Evolutionary conservation across 2,888 invertebrate genomes (phyloP).

Genomic region (Rugalucina vietnamica): DNA sequence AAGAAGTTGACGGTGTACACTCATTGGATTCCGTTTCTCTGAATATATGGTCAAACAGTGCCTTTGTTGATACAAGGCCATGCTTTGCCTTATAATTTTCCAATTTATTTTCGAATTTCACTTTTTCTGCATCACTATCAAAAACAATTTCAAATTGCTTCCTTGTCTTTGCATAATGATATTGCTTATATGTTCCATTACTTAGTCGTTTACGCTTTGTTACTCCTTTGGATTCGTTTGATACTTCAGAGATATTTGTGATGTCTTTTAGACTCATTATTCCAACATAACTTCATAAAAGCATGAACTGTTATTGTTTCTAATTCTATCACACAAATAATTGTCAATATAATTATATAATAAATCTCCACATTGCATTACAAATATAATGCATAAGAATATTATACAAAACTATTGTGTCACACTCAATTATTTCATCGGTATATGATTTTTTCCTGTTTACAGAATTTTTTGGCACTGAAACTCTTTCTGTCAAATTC

Average conservation of each 20-base stretch:
- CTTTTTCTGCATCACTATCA: slow-evolving; percentile 20
- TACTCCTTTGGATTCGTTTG: neutral
- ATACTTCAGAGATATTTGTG: neutral
- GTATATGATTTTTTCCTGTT: no score
- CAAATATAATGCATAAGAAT: no score
- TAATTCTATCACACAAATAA: no score
- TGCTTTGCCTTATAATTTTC: neutral
- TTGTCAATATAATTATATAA: no score
- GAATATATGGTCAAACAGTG: neutral
- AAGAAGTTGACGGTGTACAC: neutral
- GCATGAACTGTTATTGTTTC: no score
- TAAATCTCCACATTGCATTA: no score
- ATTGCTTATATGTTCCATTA: slow-evolving; percentile 18
- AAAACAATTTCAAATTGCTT: slow-evolving; percentile 13
- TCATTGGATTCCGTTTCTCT: neutral
- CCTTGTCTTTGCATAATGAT: slow-evolving; percentile 2
- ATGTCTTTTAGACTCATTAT: slow-evolving; percentile 29
- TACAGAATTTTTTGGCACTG: no score
- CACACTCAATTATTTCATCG: no score
- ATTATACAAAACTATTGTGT: neutral
- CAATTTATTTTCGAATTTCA: slow-evolving; percentile 11
- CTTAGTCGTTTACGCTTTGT: slow-evolving; percentile 15
- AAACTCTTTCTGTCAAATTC: slow-evolving; percentile 11
- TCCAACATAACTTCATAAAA: no score
- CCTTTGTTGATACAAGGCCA: neutral